These are phyloP conservation scores for Diorhabda elongata DNA, from an alignment of 1,140 invertebrate species.

Conservation along the genomic window DNA sequence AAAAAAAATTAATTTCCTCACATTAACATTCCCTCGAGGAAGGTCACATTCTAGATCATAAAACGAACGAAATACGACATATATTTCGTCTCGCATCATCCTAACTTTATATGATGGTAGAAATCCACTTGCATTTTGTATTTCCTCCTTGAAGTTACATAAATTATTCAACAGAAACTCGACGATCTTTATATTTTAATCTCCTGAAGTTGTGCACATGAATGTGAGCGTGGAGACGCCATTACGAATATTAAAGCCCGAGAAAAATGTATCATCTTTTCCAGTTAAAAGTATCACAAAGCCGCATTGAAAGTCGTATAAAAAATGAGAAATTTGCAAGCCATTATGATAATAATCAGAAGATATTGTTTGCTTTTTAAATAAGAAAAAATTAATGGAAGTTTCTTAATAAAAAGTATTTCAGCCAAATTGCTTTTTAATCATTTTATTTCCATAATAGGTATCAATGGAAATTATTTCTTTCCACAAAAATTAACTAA, in stretches of 20 bases:
- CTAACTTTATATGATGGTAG: conserved; percentile 2
- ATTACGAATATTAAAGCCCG: neutral
- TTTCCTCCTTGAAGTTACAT: neutral
- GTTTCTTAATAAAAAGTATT: too few relatives aligned
- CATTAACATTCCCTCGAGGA: neutral
- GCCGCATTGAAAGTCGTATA: too few relatives aligned
- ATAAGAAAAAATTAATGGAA: too few relatives aligned
- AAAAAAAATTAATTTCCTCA: neutral
- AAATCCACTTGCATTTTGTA: conserved; percentile 2
- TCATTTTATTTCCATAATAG: too few relatives aligned
- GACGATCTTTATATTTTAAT: conserved; percentile 3
- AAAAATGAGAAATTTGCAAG: too few relatives aligned
- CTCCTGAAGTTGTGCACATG: neutral
- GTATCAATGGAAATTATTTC: too few relatives aligned
- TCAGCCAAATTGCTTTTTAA: too few relatives aligned
- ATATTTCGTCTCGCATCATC: neutral
- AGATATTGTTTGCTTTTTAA: too few relatives aligned
- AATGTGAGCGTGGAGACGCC: neutral
- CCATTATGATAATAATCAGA: too few relatives aligned
- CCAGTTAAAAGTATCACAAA: neutral
- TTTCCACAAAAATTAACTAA: too few relatives aligned
- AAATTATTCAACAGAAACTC: conserved; percentile 2
- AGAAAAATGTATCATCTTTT: neutral
- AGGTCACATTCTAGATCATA: neutral
- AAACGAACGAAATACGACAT: conserved; percentile 2